These are phyloP conservation scores for Iselma pallidipennis DNA, from an alignment of 2,888 invertebrate species.

Conservation along the genomic window DNA sequence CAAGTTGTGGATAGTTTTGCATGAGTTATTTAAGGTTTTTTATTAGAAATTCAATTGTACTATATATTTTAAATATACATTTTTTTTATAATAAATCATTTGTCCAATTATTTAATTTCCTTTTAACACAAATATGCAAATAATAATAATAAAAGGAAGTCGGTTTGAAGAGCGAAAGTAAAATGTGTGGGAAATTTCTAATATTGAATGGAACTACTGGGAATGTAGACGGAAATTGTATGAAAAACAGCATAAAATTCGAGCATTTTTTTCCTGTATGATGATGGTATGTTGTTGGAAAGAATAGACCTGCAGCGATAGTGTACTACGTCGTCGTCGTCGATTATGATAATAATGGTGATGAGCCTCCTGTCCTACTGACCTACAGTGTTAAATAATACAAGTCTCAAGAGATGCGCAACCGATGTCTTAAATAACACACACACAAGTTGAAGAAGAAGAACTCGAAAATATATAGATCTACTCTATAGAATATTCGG, in stretches of 20 bases:
- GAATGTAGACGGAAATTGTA: background rate
- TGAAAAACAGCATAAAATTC: background rate
- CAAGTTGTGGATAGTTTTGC: slow-evolving; percentile 1
- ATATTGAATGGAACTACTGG: background rate
- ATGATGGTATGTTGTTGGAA: background rate
- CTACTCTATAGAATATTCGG: background rate
- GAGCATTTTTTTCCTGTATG: background rate
- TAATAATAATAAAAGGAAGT: background rate
- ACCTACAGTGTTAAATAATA: slow-evolving; percentile 1
- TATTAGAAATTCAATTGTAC: slow-evolving; percentile 43
- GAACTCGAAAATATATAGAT: background rate
- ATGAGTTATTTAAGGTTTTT: slow-evolving; percentile 1
- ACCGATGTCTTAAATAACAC: too few relatives aligned
- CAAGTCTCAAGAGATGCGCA: background rate
- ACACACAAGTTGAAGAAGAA: too few relatives aligned
- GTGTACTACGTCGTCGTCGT: background rate
- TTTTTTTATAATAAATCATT: slow-evolving; percentile 19
- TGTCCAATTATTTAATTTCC: background rate
- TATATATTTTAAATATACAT: slow-evolving; percentile 46
- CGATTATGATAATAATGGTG: background rate
- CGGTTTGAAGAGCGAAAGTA: background rate
- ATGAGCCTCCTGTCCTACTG: slow-evolving; percentile 1
- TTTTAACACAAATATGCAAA: background rate
- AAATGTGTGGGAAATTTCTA: background rate
- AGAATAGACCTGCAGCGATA: background rate